Percentiles rank a stretch among this genome's conserved stretches.
These are phyloP conservation scores for Puffinus mauretanicus DNA, from an alignment of 2,113 vertebrate genomes.

Conservation along the genomic window DNA sequence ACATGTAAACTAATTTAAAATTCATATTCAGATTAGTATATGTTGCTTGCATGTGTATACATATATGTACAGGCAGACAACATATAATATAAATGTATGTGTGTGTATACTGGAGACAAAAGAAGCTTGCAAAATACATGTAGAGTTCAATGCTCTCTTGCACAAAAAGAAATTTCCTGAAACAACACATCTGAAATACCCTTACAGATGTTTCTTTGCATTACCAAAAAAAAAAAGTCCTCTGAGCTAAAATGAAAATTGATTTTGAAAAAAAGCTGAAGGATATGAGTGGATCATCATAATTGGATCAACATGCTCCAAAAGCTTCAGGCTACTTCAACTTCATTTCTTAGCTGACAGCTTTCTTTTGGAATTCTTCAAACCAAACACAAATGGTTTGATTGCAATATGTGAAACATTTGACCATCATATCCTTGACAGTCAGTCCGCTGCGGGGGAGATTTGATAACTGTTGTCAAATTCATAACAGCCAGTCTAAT, in stretches of 20 bases:
- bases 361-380: conserved; percentile 75
- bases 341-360: conserved; percentile 75
- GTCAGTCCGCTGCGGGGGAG: conserved; percentile 65
- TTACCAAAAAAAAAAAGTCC: conserved; percentile 60
- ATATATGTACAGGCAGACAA: neutral
- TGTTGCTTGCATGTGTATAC: neutral
- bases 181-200: conserved; percentile 61
- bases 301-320: conserved; percentile 77
- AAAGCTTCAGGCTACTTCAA: conserved; percentile 69
- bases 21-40: neutral
- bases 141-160: conserved; percentile 23
- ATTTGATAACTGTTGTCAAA: conserved; percentile 77
- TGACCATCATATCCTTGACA: conserved; percentile 73
- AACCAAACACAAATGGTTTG: conserved; percentile 71
- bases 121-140: neutral
- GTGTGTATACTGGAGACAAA: neutral
- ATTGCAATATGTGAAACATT: conserved; percentile 75
- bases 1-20: neutral
- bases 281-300: conserved; percentile 75
- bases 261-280: conserved; percentile 73
- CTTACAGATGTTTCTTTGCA: conserved; percentile 70
- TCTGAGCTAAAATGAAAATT: conserved; percentile 76
- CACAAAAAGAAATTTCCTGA: conserved; percentile 68
- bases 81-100: neutral
- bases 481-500: conserved; percentile 70